phyloP scores from a whole-genome alignment of 2,113 vertebrate species.

The Paralichthys olivaceus region DNA sequence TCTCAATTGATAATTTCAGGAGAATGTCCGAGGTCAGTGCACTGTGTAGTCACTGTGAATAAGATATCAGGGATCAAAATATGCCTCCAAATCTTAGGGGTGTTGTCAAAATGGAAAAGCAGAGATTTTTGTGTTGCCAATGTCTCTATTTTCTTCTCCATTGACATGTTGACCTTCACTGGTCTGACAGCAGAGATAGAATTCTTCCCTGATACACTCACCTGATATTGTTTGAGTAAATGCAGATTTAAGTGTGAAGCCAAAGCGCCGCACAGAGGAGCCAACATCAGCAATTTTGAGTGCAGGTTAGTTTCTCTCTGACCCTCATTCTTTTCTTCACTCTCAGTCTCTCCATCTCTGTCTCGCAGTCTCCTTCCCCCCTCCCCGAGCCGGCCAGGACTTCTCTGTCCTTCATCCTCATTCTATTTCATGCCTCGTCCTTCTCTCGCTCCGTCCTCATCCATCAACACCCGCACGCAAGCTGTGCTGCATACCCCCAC shows the following conservation, averaged over 20 bases:
- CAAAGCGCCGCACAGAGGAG: slow-evolving; percentile 41
- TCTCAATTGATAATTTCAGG: too few species aligned
- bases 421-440: slow-evolving; percentile 82
- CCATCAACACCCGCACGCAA: slow-evolving; percentile 68
- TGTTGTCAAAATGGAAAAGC: neutral
- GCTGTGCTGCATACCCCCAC: slow-evolving; percentile 2
- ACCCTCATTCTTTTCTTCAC: slow-evolving; percentile 73
- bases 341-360: slow-evolving; percentile 78
- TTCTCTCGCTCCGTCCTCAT: slow-evolving; percentile 74
- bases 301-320: slow-evolving; percentile 73
- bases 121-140: slow-evolving; percentile 10
- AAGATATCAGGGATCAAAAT: neutral
- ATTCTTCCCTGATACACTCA: slow-evolving; percentile 49
- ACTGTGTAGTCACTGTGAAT: neutral
- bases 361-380: slow-evolving; percentile 63
- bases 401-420: slow-evolving; percentile 79
- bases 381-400: slow-evolving; percentile 56
- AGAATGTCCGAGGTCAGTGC: too few species aligned
- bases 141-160: slow-evolving; percentile 6
- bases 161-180: slow-evolving; percentile 41
- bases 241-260: slow-evolving; percentile 65
- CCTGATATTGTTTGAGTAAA: slow-evolving; percentile 63
- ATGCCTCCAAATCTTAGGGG: neutral
- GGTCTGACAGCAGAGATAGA: slow-evolving; percentile 37
- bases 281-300: slow-evolving; percentile 78